Evolutionary conservation across 2,888 invertebrate species (phyloP), one percentile per base, ranked within the genome.

Genomic region (Oscheius onirici): DNA sequence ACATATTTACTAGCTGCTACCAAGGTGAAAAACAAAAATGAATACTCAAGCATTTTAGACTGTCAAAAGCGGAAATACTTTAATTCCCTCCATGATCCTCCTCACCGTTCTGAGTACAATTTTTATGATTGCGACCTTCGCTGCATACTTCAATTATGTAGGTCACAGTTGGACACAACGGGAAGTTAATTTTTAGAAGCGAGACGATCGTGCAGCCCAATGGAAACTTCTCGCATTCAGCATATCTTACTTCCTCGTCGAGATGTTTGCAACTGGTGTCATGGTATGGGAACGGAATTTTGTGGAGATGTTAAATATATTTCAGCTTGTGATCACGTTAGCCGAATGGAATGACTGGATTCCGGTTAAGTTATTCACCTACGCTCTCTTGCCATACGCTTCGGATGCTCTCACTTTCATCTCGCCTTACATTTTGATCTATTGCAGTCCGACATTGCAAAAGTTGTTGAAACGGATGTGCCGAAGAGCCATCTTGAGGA

Each of bases 371-470:
- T 3, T 15, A 20, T 3, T 46, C 3, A 20, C 46, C 3, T 17
- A 15, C 11, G 11, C 13, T 11, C 13, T 57, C 6, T n/a, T 57
- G 5, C 57, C 57, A 3, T 57, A 57, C 20, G n/a, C 20, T 3
- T 57, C 57, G 3, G 57, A 57, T 34, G 40, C 40, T 57, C 20
- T 57, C 6, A 57, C 57, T 8, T 57, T 57, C 57, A 34, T 10
- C n/a, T 57, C 57, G 3, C 57, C 57, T n/a, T 57, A 34, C 34
- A 34, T 57, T n/a, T 20, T 57, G 57, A 5, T 57, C n/a, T 13
- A 28, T 34, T 57, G 57, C 15, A 57, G 34, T 34, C 57, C 57
- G 20, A 46, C 3, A 3, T 5, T 46, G 3, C 15, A 13, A 13
- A 46, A 46, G 11, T 13, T 17, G 15, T 15, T 46, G 46, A 46